Base-by-base conservation (phyloP, 2,113 vertebrate species). In the Corythoichthys intestinalis region DNA sequence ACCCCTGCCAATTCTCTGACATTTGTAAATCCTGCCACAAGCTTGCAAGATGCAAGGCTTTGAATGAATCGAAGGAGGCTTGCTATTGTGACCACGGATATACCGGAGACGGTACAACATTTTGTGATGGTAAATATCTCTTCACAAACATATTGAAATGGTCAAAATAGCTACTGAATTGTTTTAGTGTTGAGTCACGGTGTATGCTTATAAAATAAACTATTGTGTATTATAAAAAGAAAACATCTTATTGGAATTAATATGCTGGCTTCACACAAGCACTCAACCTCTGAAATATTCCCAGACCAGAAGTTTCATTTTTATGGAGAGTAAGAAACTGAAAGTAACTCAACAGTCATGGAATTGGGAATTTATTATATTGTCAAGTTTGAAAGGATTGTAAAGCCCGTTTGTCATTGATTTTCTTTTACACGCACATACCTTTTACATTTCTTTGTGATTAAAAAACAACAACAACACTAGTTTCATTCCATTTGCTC, bases 61-160 rank as follows among this genome's bases (percentile, higher is more conserved):
- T 41, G 39, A 84, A 87, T 28, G 83, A 77, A 76, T 87, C 86
- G 12, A 82, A 75, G 1, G 1, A 59, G 0, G 78, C 8, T 56
- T 93, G 92, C 73, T 76, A 66, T 64, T 93, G 92, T 79, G 78
- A 84, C 0, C 64, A 4, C 3, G 92, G 92, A 75, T 93, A 81
- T 70, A 90, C 86, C 1, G 92, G 92, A 49, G 75, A 93, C 44
- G 92, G 92, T 68, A 88, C 58, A 9, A 75, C 0, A 0, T 78
- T 82, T 64, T 93, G 92, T 69, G 44, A 71, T 2, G 92, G 92
- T 93, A 79, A 90, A 78, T 82, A 74, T 65, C 44, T 39, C 72
- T 35, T 1, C 13, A 17, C 15, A 61, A 14, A 37, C 4, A 6
- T 37, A 37, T 14, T 13, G 11, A 37, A 6, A 37, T 15, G 34